Percentiles rank a stretch among this genome's conserved stretches.
Conservation (phyloP, 2,888 invertebrate genomes). For the Machimus rusticus region DNA sequence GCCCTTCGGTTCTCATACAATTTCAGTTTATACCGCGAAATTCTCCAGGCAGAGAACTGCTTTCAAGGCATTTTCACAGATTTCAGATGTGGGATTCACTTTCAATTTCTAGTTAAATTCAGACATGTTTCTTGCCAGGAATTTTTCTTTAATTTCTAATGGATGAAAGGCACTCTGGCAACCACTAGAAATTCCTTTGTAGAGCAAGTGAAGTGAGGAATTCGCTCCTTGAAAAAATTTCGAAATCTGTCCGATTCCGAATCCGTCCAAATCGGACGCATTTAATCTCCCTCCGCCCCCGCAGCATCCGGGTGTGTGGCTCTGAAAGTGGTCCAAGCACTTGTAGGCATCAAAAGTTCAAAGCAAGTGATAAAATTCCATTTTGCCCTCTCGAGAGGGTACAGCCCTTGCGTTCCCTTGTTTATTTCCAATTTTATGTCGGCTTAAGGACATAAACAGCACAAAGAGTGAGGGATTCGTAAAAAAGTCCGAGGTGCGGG, state of each 20-base stretch:
- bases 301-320: not conserved
- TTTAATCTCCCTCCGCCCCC: conserved; percentile 14
- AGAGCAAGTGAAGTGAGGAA: not conserved
- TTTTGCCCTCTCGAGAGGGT: conserved; percentile 16
- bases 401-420: conserved; percentile 32
- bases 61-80: not conserved
- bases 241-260: conserved; percentile 22
- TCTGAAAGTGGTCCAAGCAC: conserved; percentile 18
- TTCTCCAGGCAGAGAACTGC: not conserved
- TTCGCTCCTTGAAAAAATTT: not conserved
- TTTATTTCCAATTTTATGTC: conserved; percentile 45
- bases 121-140: not conserved
- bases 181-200: conserved; percentile 17
- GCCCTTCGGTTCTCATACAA: not conserved
- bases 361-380: conserved; percentile 41
- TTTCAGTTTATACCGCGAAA: not conserved
- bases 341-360: conserved; percentile 38
- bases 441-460: conserved; percentile 44
- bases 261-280: conserved; percentile 19
- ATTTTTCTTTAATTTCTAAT: not conserved
- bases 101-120: not conserved
- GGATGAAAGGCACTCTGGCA: not conserved
- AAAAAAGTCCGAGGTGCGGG: conserved; percentile 10
- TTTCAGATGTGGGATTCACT: not conserved
- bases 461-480: conserved; percentile 33